Conservation (phyloP, 2,888 invertebrate species). For the Sicus ferrugineus region DNA sequence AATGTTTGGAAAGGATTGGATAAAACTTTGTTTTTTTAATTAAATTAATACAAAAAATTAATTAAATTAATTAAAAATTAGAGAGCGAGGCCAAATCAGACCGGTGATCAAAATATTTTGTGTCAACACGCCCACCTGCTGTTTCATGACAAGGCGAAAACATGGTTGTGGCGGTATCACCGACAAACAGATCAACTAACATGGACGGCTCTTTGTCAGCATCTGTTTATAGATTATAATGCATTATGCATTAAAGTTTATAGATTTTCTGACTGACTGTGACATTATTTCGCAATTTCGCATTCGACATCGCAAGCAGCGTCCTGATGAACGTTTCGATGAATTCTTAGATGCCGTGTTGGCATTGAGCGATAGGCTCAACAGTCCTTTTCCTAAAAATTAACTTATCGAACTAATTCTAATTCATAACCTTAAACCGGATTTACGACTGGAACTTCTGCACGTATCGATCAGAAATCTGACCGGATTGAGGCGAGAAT, state of each 20-base stretch:
- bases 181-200: no score
- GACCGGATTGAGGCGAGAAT: neutral
- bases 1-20: no score
- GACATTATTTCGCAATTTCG: constrained; percentile 15
- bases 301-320: constrained; percentile 23
- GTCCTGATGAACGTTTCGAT: constrained; percentile 8
- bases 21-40: no score
- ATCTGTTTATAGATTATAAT: neutral
- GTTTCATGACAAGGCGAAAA: no score
- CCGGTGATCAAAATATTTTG: no score
- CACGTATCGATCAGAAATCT: neutral
- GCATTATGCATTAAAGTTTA: constrained; percentile 1
- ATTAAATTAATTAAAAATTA: no score
- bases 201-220: neutral
- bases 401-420: neutral
- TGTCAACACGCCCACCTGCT: no score
- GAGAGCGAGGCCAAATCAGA: no score
- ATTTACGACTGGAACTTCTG: neutral
- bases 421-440: neutral
- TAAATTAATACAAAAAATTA: constrained; percentile 6
- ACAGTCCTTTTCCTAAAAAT: neutral
- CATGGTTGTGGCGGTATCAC: no score
- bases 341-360: constrained; percentile 15
- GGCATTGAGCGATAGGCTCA: neutral
- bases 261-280: constrained; percentile 9